Percentiles rank a stretch among this genome's conserved stretches.
Conservation (phyloP, 1,140 invertebrate species). For the Tetramorium alpestre region DNA sequence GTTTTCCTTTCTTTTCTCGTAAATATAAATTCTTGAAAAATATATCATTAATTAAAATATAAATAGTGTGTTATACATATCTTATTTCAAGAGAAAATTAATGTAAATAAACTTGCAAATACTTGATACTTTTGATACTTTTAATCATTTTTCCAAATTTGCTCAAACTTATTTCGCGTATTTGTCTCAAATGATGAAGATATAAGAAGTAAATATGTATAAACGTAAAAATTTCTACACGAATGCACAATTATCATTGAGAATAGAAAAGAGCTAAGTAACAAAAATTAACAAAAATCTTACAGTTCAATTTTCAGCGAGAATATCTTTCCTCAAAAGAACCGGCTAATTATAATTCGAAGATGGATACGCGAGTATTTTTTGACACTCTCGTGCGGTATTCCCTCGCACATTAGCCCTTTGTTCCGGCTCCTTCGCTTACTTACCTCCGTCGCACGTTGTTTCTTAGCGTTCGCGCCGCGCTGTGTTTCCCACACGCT, state of each 20-base stretch:
- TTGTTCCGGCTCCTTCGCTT: constrained; percentile 17
- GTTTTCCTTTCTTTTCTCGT: not conserved
- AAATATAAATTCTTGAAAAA: not conserved
- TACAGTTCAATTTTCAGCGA: not conserved
- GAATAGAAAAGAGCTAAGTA: not conserved
- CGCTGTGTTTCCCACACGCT: constrained; percentile 44
- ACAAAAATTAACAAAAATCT: not conserved
- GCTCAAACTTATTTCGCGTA: not conserved
- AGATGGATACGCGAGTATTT: not conserved
- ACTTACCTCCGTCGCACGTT: not conserved
- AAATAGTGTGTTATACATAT: not conserved
- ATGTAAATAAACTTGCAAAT: not conserved
- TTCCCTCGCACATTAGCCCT: constrained; percentile 42
- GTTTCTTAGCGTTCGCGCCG: constrained; percentile 21
- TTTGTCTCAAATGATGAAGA: not conserved
- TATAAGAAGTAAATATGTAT: not conserved
- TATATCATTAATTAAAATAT: not conserved
- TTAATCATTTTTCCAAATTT: not conserved
- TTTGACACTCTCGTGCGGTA: constrained; percentile 3
- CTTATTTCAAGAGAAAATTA: not conserved
- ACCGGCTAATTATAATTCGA: constrained; percentile 22
- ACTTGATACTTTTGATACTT: not conserved
- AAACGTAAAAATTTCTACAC: not conserved
- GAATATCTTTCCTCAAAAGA: not conserved
- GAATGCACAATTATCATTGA: not conserved